Base-by-base conservation (phyloP, 2,797 vertebrate genomes). In the Urophycis tenuis region DNA sequence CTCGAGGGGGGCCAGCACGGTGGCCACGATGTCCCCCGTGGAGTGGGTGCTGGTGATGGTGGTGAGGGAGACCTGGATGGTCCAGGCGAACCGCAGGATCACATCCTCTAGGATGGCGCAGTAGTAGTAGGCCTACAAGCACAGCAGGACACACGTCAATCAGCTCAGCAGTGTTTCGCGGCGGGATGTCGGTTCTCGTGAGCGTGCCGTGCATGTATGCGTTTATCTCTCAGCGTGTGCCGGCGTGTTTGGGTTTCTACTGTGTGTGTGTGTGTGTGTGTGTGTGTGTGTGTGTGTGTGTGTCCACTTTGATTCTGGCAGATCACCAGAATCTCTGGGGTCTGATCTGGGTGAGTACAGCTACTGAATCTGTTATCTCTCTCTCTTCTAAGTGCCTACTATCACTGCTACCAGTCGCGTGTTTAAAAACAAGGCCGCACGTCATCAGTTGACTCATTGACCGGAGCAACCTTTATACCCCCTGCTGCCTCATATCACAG, bases 21-120 rank as follows among this genome's bases (percentile, higher is more conserved):
- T 99, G 81, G 95, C 92, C 75, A 99, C 87, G 2, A 97, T 94
- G 85, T 99, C 96, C 0, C 91, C 93, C 33, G 93, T 89, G 0
- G 93, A 91, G n/a, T 94, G 91, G 71, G 93, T 91, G 77, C 86
- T 83, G 10, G 92, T 93, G 86, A 93, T 94, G 79, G 94, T 93
- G 74, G 92, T 94, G 84, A 99, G 89, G 74, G 94, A 95, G 86
- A 99, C 93, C 90, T 97, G 95, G 88, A 99, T 93, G 64, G 96
- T 98, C 97, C 97, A 99, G 75, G 95, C 95, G 76, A 99, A 99
- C 82, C 97, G 97, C 84, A 99, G 91, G 84, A 99, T 95, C 82
- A 99, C 94, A 0, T 99, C 96, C 81, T 99, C 95, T 76, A 99
- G 82, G 67, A 99, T 98, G 85, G 97, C 97, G 88, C 96, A 98